Percentiles rank a stretch among this genome's conserved stretches.
Evolutionary conservation across 1,140 invertebrate genomes (phyloP).

Genomic region (Penaeus japonicus): DNA sequence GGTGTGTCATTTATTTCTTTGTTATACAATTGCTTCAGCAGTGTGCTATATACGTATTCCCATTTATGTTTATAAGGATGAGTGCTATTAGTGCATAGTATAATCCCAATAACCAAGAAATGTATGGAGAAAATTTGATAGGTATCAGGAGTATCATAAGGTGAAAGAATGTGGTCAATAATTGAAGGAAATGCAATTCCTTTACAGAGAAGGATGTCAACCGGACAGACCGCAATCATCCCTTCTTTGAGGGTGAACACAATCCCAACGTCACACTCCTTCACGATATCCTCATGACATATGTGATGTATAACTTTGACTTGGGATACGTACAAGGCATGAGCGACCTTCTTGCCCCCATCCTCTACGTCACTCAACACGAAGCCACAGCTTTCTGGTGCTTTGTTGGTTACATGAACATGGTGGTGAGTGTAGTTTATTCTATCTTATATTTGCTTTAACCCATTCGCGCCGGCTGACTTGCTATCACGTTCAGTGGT

Average conservation of each 20-base stretch:
- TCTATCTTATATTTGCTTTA: not conserved
- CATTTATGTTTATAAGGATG: too few relatives aligned
- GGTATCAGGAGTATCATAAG: too few relatives aligned
- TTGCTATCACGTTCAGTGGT: too few relatives aligned
- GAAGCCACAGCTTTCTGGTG: constrained; percentile 99
- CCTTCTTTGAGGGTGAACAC: constrained; percentile 90
- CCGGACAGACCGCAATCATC: constrained; percentile 90
- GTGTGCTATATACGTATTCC: too few relatives aligned
- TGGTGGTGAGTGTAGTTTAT: constrained; percentile 72
- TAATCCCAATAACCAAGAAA: too few relatives aligned
- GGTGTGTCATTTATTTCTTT: not conserved
- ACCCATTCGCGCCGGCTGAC: too few relatives aligned
- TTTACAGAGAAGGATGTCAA: constrained; percentile 94
- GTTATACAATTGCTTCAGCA: too few relatives aligned
- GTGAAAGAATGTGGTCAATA: too few relatives aligned
- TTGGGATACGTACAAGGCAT: constrained; percentile 93
- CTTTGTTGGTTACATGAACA: constrained; percentile 98
- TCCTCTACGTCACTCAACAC: constrained; percentile 88
- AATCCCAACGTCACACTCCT: constrained; percentile 87
- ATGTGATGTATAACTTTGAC: constrained; percentile 99
- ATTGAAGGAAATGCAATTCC: not conserved
- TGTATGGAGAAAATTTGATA: too few relatives aligned
- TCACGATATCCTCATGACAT: constrained; percentile 96
- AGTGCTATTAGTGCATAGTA: too few relatives aligned
- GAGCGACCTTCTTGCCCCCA: constrained; percentile 95